Evolutionary conservation across 2,113 vertebrate genomes (phyloP).

Genomic region (Calcarius ornatus): DNA sequence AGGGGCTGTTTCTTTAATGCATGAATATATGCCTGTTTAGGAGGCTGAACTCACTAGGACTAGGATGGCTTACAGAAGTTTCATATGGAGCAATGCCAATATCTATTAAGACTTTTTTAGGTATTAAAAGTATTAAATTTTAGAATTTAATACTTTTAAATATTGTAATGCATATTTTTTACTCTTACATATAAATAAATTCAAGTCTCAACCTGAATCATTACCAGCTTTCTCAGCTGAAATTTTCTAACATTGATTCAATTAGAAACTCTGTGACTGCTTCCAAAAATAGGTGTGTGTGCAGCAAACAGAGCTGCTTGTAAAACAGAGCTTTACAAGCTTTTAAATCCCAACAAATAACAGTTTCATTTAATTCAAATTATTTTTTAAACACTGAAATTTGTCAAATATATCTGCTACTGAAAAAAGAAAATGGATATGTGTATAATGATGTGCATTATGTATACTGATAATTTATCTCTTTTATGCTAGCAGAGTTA

Average conservation of each 20-base stretch:
- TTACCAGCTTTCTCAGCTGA: background rate
- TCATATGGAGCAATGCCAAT: background rate
- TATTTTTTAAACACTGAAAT: background rate
- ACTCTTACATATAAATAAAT: background rate
- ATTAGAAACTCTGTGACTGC: background rate
- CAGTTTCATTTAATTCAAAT: background rate
- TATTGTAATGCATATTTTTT: background rate
- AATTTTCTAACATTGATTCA: background rate
- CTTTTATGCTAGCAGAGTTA: background rate
- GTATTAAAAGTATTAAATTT: background rate
- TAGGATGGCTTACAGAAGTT: background rate
- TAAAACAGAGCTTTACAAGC: background rate
- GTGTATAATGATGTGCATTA: background rate
- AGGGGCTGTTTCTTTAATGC: background rate
- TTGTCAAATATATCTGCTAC: background rate
- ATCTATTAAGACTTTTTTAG: background rate
- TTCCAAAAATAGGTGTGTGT: background rate
- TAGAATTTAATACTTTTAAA: background rate
- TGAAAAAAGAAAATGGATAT: background rate
- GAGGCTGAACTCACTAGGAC: background rate
- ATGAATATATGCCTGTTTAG: background rate
- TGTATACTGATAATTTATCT: background rate
- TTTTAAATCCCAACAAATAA: background rate
- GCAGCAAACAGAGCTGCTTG: background rate
- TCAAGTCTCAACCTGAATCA: background rate